Evolutionary conservation across 2,797 vertebrate genomes (phyloP).

Genomic region (Peromyscus nudipes): DNA sequence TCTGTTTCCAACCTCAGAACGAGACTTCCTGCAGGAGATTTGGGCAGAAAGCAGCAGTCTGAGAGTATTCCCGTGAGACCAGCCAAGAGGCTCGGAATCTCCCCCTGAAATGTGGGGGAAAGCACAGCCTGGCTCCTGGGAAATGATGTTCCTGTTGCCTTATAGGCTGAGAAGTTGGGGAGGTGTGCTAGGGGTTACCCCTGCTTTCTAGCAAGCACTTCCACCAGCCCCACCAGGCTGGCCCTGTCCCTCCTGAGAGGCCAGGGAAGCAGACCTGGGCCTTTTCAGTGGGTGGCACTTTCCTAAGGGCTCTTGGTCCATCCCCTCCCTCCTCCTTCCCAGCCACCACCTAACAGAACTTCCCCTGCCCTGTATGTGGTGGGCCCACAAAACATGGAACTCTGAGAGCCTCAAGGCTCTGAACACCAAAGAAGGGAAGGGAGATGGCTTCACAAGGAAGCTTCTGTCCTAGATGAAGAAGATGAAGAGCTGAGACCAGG

Average conservation of each 20-base stretch:
- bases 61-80: background rate
- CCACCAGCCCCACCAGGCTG: no score
- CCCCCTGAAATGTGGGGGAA: fast-evolving
- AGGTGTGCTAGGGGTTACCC: background rate
- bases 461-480: background rate
- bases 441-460: no score
- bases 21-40: fast-evolving
- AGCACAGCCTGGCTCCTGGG: background rate
- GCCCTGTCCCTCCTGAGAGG: background rate
- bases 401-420: no score
- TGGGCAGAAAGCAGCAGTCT: background rate
- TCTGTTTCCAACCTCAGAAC: background rate
- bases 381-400: no score
- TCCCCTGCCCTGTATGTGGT: background rate
- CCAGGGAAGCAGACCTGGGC: no score
- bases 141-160: background rate
- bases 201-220: background rate
- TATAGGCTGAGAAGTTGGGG: background rate
- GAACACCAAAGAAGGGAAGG: no score
- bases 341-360: background rate
- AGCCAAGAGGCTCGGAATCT: background rate
- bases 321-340: background rate
- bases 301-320: no score
- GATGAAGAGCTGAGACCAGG: background rate
- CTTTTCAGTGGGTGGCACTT: background rate